These are phyloP conservation scores for Brachionus rubens DNA, from an alignment of 1,140 invertebrate genomes.

Conservation along the genomic window DNA sequence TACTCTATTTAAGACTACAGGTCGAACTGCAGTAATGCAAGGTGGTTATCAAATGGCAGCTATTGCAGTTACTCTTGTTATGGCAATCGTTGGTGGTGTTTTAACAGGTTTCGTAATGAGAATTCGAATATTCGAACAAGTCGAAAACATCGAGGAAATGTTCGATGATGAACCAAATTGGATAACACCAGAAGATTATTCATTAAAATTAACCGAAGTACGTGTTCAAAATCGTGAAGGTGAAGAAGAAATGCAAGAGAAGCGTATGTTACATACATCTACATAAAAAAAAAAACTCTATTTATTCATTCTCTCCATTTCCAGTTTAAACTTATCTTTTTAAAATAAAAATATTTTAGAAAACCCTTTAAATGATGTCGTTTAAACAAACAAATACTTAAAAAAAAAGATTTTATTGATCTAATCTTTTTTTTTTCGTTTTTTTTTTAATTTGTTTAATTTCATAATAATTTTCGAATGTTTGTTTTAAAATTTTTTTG, in stretches of 20 bases:
- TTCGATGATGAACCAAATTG: conserved; percentile 46
- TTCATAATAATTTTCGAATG: no score
- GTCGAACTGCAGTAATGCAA: conserved; percentile 69
- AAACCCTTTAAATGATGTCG: no score
- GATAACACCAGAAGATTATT: conserved; percentile 40
- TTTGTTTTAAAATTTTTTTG: no score
- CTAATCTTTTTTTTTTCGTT: no score
- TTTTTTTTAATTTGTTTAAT: no score
- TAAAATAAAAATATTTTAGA: no score
- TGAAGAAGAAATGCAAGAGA: conserved; percentile 44
- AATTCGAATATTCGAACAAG: conserved; percentile 20
- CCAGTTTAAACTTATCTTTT: no score
- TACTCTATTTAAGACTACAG: conserved; percentile 55
- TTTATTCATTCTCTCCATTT: no score
- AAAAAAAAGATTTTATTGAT: no score
- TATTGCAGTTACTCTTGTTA: conserved; percentile 68
- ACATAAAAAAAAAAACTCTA: neutral
- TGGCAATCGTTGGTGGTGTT: conserved; percentile 72
- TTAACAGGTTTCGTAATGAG: conserved; percentile 69
- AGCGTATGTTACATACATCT: conserved; percentile 1
- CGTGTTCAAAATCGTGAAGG: neutral
- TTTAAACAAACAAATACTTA: no score
- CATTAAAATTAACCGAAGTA: conserved; percentile 37
- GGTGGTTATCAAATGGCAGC: conserved; percentile 75
- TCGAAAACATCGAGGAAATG: conserved; percentile 35